A percentile compares a stretch with the other conserved stretches of the same genome.
Conservation (phyloP, 2,113 vertebrate genomes). For the Typhlomys cinereus region DNA sequence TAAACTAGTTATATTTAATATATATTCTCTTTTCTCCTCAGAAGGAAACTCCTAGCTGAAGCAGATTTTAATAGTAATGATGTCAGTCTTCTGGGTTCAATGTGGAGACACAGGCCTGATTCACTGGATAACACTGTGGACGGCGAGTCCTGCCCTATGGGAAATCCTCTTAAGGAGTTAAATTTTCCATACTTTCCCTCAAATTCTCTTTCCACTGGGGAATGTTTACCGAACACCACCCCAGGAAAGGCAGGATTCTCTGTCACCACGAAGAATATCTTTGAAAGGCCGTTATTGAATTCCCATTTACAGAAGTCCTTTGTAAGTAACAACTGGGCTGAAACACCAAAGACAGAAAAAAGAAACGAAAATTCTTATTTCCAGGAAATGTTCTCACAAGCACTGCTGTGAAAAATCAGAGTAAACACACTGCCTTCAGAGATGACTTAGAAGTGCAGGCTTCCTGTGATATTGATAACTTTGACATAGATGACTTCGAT, state of each 20-base stretch:
- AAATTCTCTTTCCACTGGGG: not conserved
- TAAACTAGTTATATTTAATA: not conserved
- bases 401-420: slow-evolving; percentile 44
- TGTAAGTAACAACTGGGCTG: slow-evolving; percentile 58
- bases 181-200: not conserved
- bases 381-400: slow-evolving; percentile 62
- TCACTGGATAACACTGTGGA: fast-evolving
- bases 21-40: slow-evolving; percentile 62
- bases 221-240: not conserved
- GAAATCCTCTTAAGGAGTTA: not conserved
- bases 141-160: not conserved
- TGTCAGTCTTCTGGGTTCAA: fast-evolving
- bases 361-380: slow-evolving; percentile 59
- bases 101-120: not conserved
- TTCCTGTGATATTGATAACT: slow-evolving; percentile 83
- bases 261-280: not conserved
- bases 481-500: slow-evolving; percentile 90
- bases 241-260: not conserved
- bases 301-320: slow-evolving; percentile 61
- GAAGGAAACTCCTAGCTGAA: slow-evolving; percentile 78
- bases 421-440: fast-evolving
- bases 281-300: slow-evolving; percentile 64
- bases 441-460: not conserved
- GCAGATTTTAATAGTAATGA: not conserved
- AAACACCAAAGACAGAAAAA: not conserved